Evolutionary conservation across 1,140 invertebrate species (phyloP).

Genomic region (Leucophenga varia): DNA sequence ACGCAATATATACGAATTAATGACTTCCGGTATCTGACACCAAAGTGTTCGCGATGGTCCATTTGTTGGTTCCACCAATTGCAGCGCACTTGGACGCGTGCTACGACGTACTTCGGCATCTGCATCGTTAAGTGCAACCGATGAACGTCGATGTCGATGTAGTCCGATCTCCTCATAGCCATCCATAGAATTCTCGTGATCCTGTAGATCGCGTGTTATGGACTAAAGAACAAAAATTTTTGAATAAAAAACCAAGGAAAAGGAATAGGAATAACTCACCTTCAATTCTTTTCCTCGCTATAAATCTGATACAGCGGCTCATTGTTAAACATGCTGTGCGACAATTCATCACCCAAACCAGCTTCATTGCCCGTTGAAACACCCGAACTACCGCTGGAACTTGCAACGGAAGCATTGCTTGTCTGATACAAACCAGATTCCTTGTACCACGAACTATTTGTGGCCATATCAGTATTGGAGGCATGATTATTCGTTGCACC

Average conservation of each 20-base stretch:
- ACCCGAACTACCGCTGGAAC: constrained; percentile 53
- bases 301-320: constrained; percentile 92
- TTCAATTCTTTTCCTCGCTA: constrained; percentile 74
- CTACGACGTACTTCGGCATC: constrained; percentile 29
- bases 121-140: neutral
- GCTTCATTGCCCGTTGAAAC: constrained; percentile 55
- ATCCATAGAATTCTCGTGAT: constrained; percentile 67
- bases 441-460: constrained; percentile 63
- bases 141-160: constrained; percentile 34
- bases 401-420: constrained; percentile 57
- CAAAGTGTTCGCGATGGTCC: constrained; percentile 80
- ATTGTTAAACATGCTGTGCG: constrained; percentile 63
- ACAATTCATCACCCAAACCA: constrained; percentile 42
- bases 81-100: constrained; percentile 64
- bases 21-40: constrained; percentile 92
- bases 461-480: too few relatives aligned
- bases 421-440: constrained; percentile 65
- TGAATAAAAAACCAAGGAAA: neutral
- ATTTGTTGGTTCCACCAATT: constrained; percentile 65
- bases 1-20: constrained; percentile 73
- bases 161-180: constrained; percentile 73
- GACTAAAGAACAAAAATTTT: constrained; percentile 53
- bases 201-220: constrained; percentile 61
- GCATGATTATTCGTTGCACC: too few relatives aligned
- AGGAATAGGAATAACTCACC: constrained; percentile 59